Percentiles rank a stretch among this genome's conserved stretches.
These are phyloP conservation scores for Sylvilagus bachmani DNA, from an alignment of 2,113 vertebrate species.

Conservation along the genomic window DNA sequence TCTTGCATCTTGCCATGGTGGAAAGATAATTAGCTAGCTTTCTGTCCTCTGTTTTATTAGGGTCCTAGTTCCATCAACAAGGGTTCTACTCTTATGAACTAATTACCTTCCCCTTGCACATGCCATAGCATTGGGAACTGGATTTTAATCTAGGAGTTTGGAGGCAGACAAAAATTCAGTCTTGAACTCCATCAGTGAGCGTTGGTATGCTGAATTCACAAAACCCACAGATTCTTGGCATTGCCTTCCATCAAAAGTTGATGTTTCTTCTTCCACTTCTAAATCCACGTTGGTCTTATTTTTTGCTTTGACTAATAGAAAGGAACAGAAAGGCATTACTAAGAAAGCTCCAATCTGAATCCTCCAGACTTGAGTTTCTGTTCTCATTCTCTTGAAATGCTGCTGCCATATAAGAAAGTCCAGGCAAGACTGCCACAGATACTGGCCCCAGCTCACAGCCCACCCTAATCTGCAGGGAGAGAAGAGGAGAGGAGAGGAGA, in stretches of 20 bases:
- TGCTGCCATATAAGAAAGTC: not conserved
- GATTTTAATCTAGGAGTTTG: not conserved
- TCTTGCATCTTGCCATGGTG: fast-evolving
- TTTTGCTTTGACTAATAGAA: not conserved
- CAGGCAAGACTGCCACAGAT: not conserved
- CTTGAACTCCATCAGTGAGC: not conserved
- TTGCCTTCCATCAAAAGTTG: not conserved
- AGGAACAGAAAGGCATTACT: not conserved
- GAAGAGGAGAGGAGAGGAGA: too few species aligned
- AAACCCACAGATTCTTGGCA: not conserved
- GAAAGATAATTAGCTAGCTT: not conserved
- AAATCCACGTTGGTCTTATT: not conserved
- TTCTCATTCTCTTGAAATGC: not conserved
- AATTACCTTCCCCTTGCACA: not conserved
- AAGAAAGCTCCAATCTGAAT: not conserved
- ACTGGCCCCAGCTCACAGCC: not conserved
- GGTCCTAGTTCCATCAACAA: not conserved
- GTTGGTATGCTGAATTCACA: not conserved
- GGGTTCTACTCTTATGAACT: fast-evolving
- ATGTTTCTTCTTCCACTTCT: not conserved
- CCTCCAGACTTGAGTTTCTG: not conserved
- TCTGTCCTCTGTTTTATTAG: not conserved
- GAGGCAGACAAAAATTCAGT: not conserved
- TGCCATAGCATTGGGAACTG: not conserved
- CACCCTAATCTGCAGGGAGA: not conserved